A percentile compares a stretch with the other conserved stretches of the same genome.
These are phyloP conservation scores for Crotophaga sulcirostris DNA, from an alignment of 2,113 vertebrate genomes.

Conservation along the genomic window DNA sequence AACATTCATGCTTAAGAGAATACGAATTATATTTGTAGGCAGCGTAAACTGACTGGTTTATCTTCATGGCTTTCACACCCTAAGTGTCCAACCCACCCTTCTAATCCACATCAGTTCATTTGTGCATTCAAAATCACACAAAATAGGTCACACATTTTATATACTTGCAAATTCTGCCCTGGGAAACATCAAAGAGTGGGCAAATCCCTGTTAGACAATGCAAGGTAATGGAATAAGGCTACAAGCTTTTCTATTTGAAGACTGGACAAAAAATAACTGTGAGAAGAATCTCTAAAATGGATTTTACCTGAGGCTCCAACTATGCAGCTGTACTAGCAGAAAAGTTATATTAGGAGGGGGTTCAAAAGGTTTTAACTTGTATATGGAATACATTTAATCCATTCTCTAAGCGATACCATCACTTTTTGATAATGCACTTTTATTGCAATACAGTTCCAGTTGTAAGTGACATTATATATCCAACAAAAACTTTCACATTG, in stretches of 20 bases:
- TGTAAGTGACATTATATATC: background rate
- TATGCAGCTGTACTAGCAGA: background rate
- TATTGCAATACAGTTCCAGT: background rate
- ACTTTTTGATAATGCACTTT: background rate
- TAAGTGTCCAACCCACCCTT: slow-evolving; percentile 38
- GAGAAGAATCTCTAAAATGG: background rate
- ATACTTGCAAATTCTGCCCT: slow-evolving; percentile 43
- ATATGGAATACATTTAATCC: background rate
- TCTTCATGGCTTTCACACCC: slow-evolving; percentile 44
- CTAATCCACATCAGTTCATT: slow-evolving; percentile 30
- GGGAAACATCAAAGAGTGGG: background rate
- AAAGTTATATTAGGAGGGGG: background rate
- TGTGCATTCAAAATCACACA: background rate
- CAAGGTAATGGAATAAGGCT: background rate
- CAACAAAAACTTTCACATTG: background rate
- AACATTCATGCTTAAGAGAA: background rate
- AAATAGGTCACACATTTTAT: slow-evolving; percentile 55
- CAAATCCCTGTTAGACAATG: slow-evolving; percentile 23
- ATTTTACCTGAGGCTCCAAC: background rate
- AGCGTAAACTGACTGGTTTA: slow-evolving; percentile 50
- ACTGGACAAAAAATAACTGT: background rate
- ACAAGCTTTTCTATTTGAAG: background rate
- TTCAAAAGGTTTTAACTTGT: background rate
- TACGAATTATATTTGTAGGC: background rate
- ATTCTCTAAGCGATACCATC: background rate